Base-by-base conservation (phyloP, 1,140 invertebrate species). In the Coboldia fuscipes region DNA sequence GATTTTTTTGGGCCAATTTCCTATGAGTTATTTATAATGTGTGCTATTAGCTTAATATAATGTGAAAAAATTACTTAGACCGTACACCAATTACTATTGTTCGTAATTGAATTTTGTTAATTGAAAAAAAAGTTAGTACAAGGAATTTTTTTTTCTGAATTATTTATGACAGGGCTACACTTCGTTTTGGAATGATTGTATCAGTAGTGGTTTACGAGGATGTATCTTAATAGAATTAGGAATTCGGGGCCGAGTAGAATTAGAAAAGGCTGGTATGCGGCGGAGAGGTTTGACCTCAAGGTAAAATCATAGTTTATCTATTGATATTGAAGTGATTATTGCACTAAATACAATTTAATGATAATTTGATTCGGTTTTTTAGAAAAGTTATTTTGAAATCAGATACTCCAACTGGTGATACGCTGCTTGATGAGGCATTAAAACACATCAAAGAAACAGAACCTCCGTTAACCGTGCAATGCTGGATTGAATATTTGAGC, bases 121-220 rank as follows among this genome's bases (percentile, higher is more conserved):
- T n/a, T n/a, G n/a, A n/a, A n/a, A n/a, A n/a, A n/a, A n/a, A n/a
- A n/a, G n/a, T n/a, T n/a, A n/a, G n/a, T n/a, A n/a, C n/a, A n/a
- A n/a, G n/a, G n/a, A n/a, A n/a, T n/a, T n/a, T n/a, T n/a, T n/a
- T n/a, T n/a, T n/a, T n/a, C n/a, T n/a, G n/a, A n/a, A n/a, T n/a
- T n/a, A 37, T 39, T 41, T 41, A 40, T 55, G 65, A 37, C 52
- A 97, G 92, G 94, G 94, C 39, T 99, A 98, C 60, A 98, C 94
- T 49, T 98, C 94, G 26, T 99, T 99, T 63, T 99, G 96, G 96
- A 99, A 99, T 64, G 96, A 99, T 60, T 98, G 92, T 60, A 98
- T 99, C 70, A 98, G 93, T 43, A 93, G 89, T 45, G 96, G 96
- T 14, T 64, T 99, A 31, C 68, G 96, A 49, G 94, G 96, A 37